Percentiles rank a stretch among this genome's conserved stretches.
Evolutionary conservation across 2,888 invertebrate genomes (phyloP).

Genomic region (Zygogramma bicolorata): DNA sequence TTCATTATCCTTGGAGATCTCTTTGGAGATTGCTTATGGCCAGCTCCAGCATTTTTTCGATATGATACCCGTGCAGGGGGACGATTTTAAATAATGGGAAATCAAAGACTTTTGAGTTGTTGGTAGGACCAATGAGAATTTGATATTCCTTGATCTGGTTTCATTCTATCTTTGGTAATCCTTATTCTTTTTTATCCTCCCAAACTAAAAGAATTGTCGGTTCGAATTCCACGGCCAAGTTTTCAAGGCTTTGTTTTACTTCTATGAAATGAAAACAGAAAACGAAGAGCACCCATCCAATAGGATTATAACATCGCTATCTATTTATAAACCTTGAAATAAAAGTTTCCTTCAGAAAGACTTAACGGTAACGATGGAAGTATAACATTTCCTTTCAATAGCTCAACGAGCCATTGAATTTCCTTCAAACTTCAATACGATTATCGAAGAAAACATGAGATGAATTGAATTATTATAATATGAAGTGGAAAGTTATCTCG

Average conservation of each 20-base stretch:
- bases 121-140: no score
- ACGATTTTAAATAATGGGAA: no score
- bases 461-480: neutral
- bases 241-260: neutral
- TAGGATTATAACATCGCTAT: neutral
- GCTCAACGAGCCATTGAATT: neutral
- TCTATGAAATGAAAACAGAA: neutral
- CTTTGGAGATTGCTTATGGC: no score
- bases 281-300: neutral
- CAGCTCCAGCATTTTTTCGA: no score
- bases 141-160: no score
- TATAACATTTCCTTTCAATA: neutral
- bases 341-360: neutral
- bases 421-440: neutral
- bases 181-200: no score
- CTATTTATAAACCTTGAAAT: neutral
- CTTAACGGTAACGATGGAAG: neutral
- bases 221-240: no score
- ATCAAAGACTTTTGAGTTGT: no score
- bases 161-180: no score
- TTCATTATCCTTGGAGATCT: no score
- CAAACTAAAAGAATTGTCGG: no score
- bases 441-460: neutral
- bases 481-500: neutral
- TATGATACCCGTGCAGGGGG: no score